Conservation (phyloP, 2,888 invertebrate species). For the Acanthoscelides obtectus region DNA sequence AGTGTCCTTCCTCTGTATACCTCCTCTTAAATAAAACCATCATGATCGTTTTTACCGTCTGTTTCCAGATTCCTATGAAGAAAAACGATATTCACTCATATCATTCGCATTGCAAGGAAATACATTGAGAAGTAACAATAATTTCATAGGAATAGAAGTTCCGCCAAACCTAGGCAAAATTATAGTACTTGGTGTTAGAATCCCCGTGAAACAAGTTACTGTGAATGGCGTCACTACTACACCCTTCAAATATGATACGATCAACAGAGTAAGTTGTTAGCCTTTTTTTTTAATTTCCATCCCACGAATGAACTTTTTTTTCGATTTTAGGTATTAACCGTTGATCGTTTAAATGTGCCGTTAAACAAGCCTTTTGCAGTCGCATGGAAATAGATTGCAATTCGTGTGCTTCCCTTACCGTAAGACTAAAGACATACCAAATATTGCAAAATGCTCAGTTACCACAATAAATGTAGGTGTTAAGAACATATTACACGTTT, state of each 20-base stretch:
- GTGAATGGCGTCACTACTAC: slow-evolving; percentile 39
- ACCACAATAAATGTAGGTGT: not conserved
- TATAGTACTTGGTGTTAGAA: slow-evolving; percentile 38
- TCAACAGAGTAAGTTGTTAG: slow-evolving; percentile 38
- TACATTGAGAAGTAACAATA: slow-evolving; percentile 32
- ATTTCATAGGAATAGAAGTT: slow-evolving; percentile 35
- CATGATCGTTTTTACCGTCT: too few relatives aligned
- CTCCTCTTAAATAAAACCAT: too few relatives aligned
- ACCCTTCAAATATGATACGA: slow-evolving; percentile 40
- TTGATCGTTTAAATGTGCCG: slow-evolving; percentile 38
- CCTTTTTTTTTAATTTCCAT: not conserved
- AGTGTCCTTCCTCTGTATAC: too few relatives aligned
- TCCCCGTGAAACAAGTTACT: slow-evolving; percentile 36
- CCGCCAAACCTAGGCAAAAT: slow-evolving; percentile 43
- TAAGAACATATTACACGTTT: not conserved
- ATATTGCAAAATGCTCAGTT: not conserved
- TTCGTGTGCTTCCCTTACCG: not conserved
- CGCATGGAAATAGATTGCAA: slow-evolving; percentile 35
- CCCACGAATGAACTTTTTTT: too few relatives aligned
- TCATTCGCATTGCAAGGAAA: slow-evolving; percentile 45
- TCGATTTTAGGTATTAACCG: slow-evolving; percentile 38
- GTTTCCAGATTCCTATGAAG: slow-evolving; percentile 55
- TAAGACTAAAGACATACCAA: not conserved
- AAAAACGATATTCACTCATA: slow-evolving; percentile 55
- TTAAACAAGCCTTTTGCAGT: slow-evolving; percentile 36